phyloP scores from a whole-genome alignment of 2,797 vertebrate species.

The Lagorchestes hirsutus region DNA sequence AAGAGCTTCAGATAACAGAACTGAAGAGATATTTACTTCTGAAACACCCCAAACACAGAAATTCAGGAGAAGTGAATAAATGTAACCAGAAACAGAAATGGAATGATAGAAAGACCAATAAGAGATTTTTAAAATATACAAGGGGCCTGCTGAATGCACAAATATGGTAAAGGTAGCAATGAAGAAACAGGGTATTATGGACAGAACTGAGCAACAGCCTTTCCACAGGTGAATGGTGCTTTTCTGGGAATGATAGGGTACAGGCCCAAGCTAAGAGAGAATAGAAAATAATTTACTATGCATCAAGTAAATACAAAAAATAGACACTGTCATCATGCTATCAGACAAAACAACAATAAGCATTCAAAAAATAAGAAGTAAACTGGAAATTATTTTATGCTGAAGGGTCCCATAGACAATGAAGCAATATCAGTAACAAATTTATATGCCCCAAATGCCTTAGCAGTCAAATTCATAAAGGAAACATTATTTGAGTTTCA shows the following conservation, averaged over 20 bases:
- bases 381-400: too few relatives aligned
- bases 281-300: background rate
- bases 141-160: background rate
- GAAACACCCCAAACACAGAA: background rate
- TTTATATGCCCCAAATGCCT: background rate
- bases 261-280: background rate
- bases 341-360: background rate
- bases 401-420: too few relatives aligned
- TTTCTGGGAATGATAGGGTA: background rate
- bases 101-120: background rate
- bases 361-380: background rate
- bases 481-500: background rate
- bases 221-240: background rate
- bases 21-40: background rate
- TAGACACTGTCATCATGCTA: background rate
- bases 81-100: background rate
- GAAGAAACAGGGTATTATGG: background rate
- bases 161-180: background rate
- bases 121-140: background rate
- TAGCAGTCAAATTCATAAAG: background rate
- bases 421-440: background rate
- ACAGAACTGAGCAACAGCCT: background rate
- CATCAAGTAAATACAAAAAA: background rate
- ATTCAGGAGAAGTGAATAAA: background rate
- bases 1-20: background rate